Base-by-base conservation (phyloP, 1,140 invertebrate genomes). In the Oryctes rhinoceros region DNA sequence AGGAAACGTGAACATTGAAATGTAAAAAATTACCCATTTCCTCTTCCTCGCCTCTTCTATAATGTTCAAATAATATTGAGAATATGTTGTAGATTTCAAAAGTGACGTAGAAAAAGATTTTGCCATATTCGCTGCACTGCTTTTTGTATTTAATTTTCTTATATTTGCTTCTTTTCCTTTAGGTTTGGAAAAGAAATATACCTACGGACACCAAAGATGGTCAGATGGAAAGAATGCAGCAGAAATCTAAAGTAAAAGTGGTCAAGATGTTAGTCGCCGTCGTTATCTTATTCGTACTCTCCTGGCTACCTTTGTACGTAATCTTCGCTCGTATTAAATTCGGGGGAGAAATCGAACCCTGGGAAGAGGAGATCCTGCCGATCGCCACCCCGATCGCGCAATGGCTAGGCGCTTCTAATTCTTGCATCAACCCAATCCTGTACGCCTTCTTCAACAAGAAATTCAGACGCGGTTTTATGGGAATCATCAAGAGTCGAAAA, bases 361-460 rank as follows among this genome's bases (percentile, higher is more conserved):
- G 91, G 90, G 94, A 96, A 84, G 93, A 96, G 82, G 93, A 96
- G 78, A 89, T 97, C 15, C 88, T 97, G 1, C 92, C 94, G 13
- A 92, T 96, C 1, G 93, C 94, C 0, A 94, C 95, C 13, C 97
- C 97, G 0, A 92, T 99, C 39, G 97, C 97, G 0, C 97, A 99
- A 88, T 99, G 98, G 97, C 89, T 99, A 2, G 98, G 97, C 0
- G 93, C 96, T 0, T 96, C 97, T 20, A 99, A 99, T 87, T 97
- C 96, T 39, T 98, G 97, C 90, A 97, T 99, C 84, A 99, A 99
- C 89, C 98, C 98, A 0, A 94, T 98, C 65, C 91, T 99, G n/a
- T 99, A 99, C 88, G 97, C 97, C 0, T 98, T 97, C 87, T 98
- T 98, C 89, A 98, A 98, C 87, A 97, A 98, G 84, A 99, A 99